A percentile compares a stretch with the other conserved stretches of the same genome.
Evolutionary conservation across 1,140 invertebrate genomes (phyloP).

Genomic region (Diorhabda sublineata): DNA sequence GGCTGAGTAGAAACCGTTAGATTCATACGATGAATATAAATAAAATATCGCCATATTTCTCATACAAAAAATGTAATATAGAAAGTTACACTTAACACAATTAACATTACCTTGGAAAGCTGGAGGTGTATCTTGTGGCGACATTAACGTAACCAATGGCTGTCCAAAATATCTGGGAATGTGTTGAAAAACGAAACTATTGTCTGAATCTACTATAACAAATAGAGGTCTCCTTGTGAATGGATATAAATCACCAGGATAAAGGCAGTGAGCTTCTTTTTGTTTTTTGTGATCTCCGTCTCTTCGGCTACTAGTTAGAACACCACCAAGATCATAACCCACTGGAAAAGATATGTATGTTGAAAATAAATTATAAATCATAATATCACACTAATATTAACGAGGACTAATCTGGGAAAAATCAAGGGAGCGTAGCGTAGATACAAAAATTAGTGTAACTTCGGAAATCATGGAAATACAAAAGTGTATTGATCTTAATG

Average conservation of each 20-base stretch:
- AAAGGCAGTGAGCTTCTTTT: conserved; percentile 83
- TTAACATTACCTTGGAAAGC: conserved; percentile 67
- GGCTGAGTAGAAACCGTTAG: too few relatives aligned
- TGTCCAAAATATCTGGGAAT: conserved; percentile 91
- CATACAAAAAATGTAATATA: too few relatives aligned
- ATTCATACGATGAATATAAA: too few relatives aligned
- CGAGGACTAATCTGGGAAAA: too few relatives aligned
- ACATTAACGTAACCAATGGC: conserved; percentile 91
- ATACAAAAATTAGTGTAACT: too few relatives aligned
- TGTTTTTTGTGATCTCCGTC: conserved; percentile 61
- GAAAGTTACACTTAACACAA: background rate
- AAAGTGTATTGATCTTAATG: too few relatives aligned
- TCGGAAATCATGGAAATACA: too few relatives aligned
- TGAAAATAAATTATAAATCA: conserved; percentile 9
- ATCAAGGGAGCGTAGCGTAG: too few relatives aligned
- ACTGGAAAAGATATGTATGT: conserved; percentile 50
- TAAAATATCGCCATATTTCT: too few relatives aligned
- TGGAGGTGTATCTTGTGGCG: conserved; percentile 82
- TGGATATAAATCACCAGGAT: conserved; percentile 89
- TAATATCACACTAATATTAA: background rate
- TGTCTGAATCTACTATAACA: conserved; percentile 92
- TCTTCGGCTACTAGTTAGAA: conserved; percentile 79
- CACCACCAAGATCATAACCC: conserved; percentile 89
- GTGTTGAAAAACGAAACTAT: conserved; percentile 90
- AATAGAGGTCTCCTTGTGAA: conserved; percentile 90